Base-by-base conservation (phyloP, 2,888 invertebrate genomes). In the Xanthorhoe spadicearia region DNA sequence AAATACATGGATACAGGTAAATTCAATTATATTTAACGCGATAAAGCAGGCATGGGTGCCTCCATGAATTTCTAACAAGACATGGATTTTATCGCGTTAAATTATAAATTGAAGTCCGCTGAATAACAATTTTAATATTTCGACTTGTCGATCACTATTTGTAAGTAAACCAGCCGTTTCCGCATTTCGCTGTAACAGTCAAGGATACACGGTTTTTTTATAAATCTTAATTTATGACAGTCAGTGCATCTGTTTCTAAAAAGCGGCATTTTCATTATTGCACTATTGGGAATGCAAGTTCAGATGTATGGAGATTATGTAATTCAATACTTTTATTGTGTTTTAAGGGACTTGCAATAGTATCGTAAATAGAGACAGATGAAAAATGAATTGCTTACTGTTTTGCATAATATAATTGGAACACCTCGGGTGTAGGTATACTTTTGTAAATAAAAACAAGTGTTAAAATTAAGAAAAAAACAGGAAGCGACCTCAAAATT, bases 281-380 rank as follows among this genome's bases (percentile, higher is more conserved):
- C 60, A 56, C 62, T 46, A 17, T 48, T 4, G 63, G 55, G 66
- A 63, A 19, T 58, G 55, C 28, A 38, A 60, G 56, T 52, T 55
- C 59, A 52, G 59, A 59, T 59, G 48, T 54, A 67, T 60, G 62
- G 46, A 63, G 62, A 67, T 63, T 59, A 17, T 35, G 62, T 58
- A 28, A 60, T 55, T 35, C 17, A 55, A 67, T 59, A 66, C 51
- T 55, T 61, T 66, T 32, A 66, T 61, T 61, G 55, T 15, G 15
- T 32, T 58, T 23, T 46, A 46, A 51, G 50, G n/a, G 55, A n/a
- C 13, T 3, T 17, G 38, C 38, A 9, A 10, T 55, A 19, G 28
- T 48, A 8, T 18, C 15, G 28, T 13, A 49, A 48, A 57, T 48
- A 49, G 3, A 13, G 38, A 43, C 38, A 13, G 38, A 28, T 32